These are phyloP conservation scores for Didymodactylos carnosus DNA, from an alignment of 2,888 invertebrate genomes.

Conservation along the genomic window DNA sequence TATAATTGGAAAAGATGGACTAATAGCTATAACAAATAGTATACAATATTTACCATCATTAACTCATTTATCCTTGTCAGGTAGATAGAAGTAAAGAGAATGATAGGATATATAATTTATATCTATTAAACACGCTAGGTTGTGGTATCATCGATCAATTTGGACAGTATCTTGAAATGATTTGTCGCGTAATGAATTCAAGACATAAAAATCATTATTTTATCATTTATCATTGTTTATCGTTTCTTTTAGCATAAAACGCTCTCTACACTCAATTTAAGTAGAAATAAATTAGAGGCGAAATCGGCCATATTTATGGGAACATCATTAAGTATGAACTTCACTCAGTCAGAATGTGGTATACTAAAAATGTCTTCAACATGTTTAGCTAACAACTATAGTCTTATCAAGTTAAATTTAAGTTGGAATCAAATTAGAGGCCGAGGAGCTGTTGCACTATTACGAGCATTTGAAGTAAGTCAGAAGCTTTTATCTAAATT, in stretches of 20 bases:
- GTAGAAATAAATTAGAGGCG: background rate
- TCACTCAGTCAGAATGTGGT: no score
- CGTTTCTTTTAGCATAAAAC: no score
- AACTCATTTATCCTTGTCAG: background rate
- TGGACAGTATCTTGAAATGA: background rate
- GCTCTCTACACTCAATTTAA: background rate
- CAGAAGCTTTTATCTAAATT: background rate
- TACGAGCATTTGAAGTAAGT: background rate
- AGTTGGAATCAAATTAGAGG: background rate
- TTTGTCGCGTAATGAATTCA: no score
- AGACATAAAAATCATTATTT: no score
- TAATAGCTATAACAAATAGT: background rate
- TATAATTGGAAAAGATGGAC: background rate
- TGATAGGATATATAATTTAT: no score
- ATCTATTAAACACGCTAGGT: no score
- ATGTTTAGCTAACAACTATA: background rate
- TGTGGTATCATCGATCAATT: background rate
- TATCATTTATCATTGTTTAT: no score
- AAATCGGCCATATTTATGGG: background rate
- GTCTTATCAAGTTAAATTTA: background rate
- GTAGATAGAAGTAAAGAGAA: no score
- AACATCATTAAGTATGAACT: background rate
- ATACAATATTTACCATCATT: background rate
- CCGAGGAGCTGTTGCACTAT: background rate
- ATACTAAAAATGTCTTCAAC: background rate